Evolutionary conservation across 2,888 invertebrate species (phyloP).

Genomic region (Subacronicta megacephala): DNA sequence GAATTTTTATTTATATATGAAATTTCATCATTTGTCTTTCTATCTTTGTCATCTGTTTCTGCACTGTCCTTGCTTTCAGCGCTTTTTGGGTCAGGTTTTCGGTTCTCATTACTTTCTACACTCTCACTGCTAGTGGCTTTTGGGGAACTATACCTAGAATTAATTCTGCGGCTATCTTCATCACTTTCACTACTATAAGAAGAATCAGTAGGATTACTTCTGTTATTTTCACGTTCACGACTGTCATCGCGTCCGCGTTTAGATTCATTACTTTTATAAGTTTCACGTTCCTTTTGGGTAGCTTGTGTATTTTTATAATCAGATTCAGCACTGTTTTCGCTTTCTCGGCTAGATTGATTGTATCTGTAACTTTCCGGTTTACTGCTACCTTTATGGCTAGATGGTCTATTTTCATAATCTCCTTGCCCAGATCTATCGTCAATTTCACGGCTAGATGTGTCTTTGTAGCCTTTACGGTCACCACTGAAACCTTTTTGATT

Average conservation of each 20-base stretch:
- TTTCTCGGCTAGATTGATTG: not conserved
- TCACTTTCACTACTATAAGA: constrained; percentile 39
- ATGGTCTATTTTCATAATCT: constrained; percentile 33
- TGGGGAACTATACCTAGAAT: constrained; percentile 20
- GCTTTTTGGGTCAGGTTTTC: constrained; percentile 23
- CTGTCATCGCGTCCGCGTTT: constrained; percentile 7
- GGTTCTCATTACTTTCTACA: constrained; percentile 31
- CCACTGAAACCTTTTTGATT: constrained; percentile 15
- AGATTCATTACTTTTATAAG: constrained; percentile 16
- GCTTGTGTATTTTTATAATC: constrained; percentile 31
- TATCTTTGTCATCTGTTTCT: constrained; percentile 26
- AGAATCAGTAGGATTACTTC: constrained; percentile 12
- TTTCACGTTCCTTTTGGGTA: constrained; percentile 11
- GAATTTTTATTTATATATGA: constrained; percentile 50
- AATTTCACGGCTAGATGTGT: constrained; percentile 33
- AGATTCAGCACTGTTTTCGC: constrained; percentile 9
- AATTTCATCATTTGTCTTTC: constrained; percentile 29
- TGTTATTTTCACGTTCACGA: constrained; percentile 29
- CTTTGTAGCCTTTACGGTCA: constrained; percentile 28
- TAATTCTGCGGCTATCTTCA: constrained; percentile 26
- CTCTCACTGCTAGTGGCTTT: constrained; percentile 23
- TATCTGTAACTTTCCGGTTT: not conserved
- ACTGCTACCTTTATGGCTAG: constrained; percentile 21
- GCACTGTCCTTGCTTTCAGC: constrained; percentile 37
- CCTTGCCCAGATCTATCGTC: constrained; percentile 53